Evolutionary conservation across 2,888 invertebrate genomes (phyloP), one percentile per base, ranked within the genome.

Genomic region (Eupeodes luniger): DNA sequence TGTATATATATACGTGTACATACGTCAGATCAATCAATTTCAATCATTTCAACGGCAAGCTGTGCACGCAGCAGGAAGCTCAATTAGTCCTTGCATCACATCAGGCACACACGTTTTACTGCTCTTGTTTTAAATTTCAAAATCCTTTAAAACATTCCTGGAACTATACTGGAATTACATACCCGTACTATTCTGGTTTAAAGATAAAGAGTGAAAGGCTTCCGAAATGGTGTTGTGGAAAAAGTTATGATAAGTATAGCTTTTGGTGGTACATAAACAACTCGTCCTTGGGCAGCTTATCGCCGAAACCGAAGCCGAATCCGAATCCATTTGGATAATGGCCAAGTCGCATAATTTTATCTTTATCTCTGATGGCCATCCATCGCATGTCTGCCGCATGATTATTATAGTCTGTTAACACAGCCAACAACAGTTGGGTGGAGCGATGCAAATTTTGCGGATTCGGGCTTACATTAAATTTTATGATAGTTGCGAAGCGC

Each of bases 21-120:
- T 64, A 57, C 34, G 44, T 49, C 77, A 69, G 81, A 88, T 85
- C 88, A 88, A 81, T 88, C 88, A 85, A 85, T 69, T 75, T 70
- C 83, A 78, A 83, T 83, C 79, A 83, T 51, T 67, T 59, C 74
- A n/a, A 66, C 61, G 79, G 55, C 75, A 61, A 62, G 66, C 44
- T 70, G 55, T 70, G 55, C 16, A 69, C 53, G 19, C 66, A 49
- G 19, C 66, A 49, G 67, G 76, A 70, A 53, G 62, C 70, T 83
- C 86, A 83, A 83, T 86, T 86, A 86, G 64, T 86, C 47, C 59
- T 67, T 62, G 55, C 36, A 47, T n/a, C 59, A 47, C 64, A 3
- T 3, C 27, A 49, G 74, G 70, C 19, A 61, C 40, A 77, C 57
- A 59, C 27, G 19, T 4, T 2, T 11, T 34, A 67, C 27, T 27